Conservation (phyloP, 2,113 vertebrate genomes). For the Fregata magnificens region DNA sequence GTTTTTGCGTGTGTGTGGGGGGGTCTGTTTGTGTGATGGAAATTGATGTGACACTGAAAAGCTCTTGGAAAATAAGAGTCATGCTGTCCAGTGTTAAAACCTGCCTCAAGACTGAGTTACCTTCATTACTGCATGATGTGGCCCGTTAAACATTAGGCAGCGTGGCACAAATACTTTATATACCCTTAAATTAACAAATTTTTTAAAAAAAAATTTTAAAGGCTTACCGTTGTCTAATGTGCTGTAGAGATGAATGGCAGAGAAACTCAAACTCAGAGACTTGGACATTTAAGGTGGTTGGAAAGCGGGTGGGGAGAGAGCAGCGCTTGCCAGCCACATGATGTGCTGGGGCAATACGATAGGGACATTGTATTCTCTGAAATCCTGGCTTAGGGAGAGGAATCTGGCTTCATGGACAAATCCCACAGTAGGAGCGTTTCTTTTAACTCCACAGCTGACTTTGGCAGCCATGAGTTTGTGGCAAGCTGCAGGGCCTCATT, state of each 20-base stretch:
- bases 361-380: neutral
- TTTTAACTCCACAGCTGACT: neutral
- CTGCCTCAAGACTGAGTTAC: neutral
- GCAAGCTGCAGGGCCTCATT: neutral
- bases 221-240: neutral
- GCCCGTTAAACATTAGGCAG: neutral
- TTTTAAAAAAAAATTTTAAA: neutral
- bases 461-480: neutral
- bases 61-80: neutral
- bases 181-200: neutral
- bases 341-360: neutral
- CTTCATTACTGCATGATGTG: rapidly evolving
- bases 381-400: neutral
- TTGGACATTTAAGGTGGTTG: neutral
- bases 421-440: neutral
- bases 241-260: neutral
- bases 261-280: neutral
- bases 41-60: neutral
- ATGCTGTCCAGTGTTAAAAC: neutral
- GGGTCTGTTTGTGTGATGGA: no score
- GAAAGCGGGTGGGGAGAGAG: neutral
- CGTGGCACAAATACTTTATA: neutral
- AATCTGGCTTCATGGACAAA: neutral
- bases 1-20: neutral
- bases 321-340: neutral